Base-by-base conservation (phyloP, 2,113 vertebrate genomes). In the Syrmaticus mikado region DNA sequence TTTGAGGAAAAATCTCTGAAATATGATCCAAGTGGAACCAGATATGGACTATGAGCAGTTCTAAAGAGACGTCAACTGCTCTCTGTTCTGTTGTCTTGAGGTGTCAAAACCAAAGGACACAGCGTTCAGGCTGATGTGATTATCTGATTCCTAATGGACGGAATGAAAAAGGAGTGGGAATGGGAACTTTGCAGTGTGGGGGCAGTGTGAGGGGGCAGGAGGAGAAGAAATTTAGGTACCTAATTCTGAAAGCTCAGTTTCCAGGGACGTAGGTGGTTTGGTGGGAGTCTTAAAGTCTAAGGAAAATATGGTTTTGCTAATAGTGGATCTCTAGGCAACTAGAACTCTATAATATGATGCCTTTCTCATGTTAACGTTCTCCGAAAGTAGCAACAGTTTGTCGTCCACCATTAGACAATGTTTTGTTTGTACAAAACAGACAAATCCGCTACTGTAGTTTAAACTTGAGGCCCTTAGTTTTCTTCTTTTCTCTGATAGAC, bases 241-340 rank as follows among this genome's bases (percentile, higher is more conserved):
- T 60, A 52, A 40, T 91, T 77, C 52, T 36, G 83, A 72, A 84
- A 90, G 53, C 74, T 92, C 13, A 0, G 4, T 95, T 94, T 95
- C 70, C 50, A 80, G 73, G 52, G 75, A 30, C 11, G 96, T 95
- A 52, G 92, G 95, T 93, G 95, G 85, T 27, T 93, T 93, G 57
- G 92, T 96, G 83, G 93, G 96, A 96, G 96, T 93, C 68, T 19
- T 60, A 46, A 40, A 92, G 90, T 46, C 50, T 64, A 65, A 84
- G 57, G 76, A 75, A 86, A 82, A 52, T 5, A 30, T 12, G 12
- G 14, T 88, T 95, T 86, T 93, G 52, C 77, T 93, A 75, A 92
- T 95, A 96, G 74, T 88, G 65, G 65, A 81, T 96, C 88, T 64
- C 95, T 90, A 94, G 86, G 92, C 93, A 96, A 96, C 95, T 64